Conservation (phyloP, 2,113 vertebrate genomes). For the Otis tarda region DNA sequence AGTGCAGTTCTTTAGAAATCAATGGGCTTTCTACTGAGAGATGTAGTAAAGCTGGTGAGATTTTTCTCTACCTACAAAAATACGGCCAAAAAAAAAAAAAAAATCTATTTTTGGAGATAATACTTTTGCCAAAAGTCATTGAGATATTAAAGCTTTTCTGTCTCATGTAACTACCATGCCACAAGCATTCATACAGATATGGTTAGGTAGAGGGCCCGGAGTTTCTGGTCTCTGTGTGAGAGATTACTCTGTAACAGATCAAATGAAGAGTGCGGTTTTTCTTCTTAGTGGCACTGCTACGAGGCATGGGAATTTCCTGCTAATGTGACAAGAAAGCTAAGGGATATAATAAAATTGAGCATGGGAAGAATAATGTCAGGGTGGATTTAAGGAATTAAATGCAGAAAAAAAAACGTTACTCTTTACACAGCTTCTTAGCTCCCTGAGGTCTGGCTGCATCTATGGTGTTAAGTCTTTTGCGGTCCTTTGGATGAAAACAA, state of each 20-base stretch:
- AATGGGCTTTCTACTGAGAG: not conserved
- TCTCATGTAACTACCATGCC: not conserved
- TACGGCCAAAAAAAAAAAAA: not conserved
- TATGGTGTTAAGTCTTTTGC: not conserved
- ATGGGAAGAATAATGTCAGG: not conserved
- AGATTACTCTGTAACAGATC: not conserved
- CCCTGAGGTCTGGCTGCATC: not conserved
- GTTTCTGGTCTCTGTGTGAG: not conserved
- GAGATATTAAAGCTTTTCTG: not conserved
- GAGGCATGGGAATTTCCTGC: not conserved
- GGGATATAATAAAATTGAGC: not conserved
- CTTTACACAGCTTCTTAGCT: not conserved
- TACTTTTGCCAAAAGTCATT: not conserved
- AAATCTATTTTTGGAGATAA: not conserved
- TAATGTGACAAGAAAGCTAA: not conserved
- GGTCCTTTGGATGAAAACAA: not conserved
- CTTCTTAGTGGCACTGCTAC: not conserved
- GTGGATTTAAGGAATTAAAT: not conserved
- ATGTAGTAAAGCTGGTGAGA: not conserved
- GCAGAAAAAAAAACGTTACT: not conserved
- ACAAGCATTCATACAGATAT: not conserved
- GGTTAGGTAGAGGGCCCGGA: not conserved
- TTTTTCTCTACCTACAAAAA: not conserved
- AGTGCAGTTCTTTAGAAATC: not conserved
- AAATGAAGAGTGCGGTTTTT: not conserved